Percentiles rank a stretch among this genome's conserved stretches.
Conservation (phyloP, 2,888 invertebrate genomes). For the Parapristionchus giblindavisi region DNA sequence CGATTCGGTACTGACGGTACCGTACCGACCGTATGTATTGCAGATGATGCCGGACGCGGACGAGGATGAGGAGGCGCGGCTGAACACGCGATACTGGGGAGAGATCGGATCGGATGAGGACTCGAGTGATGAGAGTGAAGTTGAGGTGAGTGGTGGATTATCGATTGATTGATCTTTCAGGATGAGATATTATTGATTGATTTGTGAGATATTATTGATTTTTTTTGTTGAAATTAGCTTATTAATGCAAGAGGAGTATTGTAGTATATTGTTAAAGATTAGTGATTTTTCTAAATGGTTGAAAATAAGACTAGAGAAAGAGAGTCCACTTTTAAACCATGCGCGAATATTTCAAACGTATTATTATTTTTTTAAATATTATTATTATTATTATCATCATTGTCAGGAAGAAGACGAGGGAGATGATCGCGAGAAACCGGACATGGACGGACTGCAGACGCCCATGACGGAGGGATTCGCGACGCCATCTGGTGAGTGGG, state of each 20-base stretch:
- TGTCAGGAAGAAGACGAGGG: slow-evolving; percentile 38
- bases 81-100: slow-evolving; percentile 95
- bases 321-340: too few relatives aligned
- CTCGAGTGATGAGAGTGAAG: slow-evolving; percentile 67
- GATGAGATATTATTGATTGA: too few relatives aligned
- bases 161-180: too few relatives aligned
- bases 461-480: slow-evolving; percentile 47
- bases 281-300: not conserved
- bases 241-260: not conserved
- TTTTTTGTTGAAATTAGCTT: not conserved
- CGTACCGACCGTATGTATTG: too few relatives aligned
- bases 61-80: slow-evolving; percentile 81
- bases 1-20: too few relatives aligned
- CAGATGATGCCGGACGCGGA: slow-evolving; percentile 46
- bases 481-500: slow-evolving; percentile 44
- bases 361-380: not conserved
- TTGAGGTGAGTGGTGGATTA: slow-evolving; percentile 43
- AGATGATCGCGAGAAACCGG: slow-evolving; percentile 25
- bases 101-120: slow-evolving; percentile 89
- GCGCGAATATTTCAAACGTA: too few relatives aligned
- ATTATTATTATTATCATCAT: not conserved
- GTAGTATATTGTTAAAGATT: not conserved
- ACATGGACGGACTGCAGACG: slow-evolving; percentile 50
- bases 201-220: not conserved
- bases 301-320: not conserved